Conservation (phyloP, 35 echinoderm and acorn worm genomes). For the Stichopus chloronotus region DNA sequence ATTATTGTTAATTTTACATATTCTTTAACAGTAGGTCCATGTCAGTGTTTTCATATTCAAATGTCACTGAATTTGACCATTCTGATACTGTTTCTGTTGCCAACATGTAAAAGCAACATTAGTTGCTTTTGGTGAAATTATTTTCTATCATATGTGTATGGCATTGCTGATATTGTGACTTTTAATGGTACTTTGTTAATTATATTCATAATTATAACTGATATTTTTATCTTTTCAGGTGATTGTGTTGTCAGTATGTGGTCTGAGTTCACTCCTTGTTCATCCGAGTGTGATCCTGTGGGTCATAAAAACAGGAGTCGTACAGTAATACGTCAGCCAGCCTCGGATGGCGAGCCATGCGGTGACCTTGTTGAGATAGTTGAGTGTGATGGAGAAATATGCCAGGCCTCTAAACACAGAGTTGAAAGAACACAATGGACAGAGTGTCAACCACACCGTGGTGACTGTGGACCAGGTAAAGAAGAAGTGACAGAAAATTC, state of each 20-base stretch:
- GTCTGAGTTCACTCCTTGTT: constrained; percentile 76
- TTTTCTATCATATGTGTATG: background rate
- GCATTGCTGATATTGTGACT: background rate
- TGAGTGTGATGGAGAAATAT: constrained; percentile 60
- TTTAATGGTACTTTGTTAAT: too few relatives aligned
- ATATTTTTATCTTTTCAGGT: constrained; percentile 70
- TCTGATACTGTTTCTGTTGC: background rate
- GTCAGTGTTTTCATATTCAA: too few relatives aligned
- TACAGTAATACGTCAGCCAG: constrained; percentile 59
- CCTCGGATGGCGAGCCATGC: constrained; percentile 57
- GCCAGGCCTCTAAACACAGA: constrained; percentile 25
- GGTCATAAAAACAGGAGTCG: constrained; percentile 75
- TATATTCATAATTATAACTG: too few relatives aligned
- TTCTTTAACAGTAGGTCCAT: too few relatives aligned
- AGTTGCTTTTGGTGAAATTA: background rate
- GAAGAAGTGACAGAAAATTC: background rate
- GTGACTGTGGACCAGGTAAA: constrained; percentile 91
- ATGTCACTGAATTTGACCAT: too few relatives aligned
- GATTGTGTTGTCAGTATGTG: constrained; percentile 89
- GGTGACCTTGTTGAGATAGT: constrained; percentile 55
- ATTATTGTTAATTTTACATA: too few relatives aligned
- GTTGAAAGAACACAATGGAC: constrained; percentile 73
- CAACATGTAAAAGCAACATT: background rate
- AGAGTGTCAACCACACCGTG: constrained; percentile 61
- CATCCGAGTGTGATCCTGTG: constrained; percentile 45